phyloP scores from a whole-genome alignment of 1,140 invertebrate species.

The Danaus plexippus region DNA sequence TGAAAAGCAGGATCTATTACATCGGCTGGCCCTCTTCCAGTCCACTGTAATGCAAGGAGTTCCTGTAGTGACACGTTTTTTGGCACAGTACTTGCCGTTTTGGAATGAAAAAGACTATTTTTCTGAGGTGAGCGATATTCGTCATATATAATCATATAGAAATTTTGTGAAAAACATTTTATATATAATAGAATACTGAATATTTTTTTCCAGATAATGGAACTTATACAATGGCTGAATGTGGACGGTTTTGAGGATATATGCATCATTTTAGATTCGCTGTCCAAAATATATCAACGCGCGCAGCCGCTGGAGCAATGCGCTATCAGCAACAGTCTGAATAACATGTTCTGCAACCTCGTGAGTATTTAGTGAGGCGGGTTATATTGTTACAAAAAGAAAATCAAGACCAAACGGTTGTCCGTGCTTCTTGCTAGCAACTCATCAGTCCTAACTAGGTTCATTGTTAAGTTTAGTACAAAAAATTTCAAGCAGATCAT shows the following conservation, averaged over 20 bases:
- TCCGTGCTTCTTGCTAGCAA: no score
- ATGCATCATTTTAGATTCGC: slow-evolving; percentile 33
- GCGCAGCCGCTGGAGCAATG: slow-evolving; percentile 46
- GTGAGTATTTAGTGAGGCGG: slow-evolving; percentile 32
- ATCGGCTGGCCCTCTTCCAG: slow-evolving; percentile 44
- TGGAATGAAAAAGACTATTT: slow-evolving; percentile 66
- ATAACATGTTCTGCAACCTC: slow-evolving; percentile 53
- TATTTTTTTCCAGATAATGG: slow-evolving; percentile 45
- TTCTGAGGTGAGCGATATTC: slow-evolving; percentile 42
- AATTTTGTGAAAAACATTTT: neutral
- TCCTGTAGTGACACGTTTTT: slow-evolving; percentile 54
- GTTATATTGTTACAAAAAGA: no score
- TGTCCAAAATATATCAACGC: slow-evolving; percentile 32
- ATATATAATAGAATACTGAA: slow-evolving; percentile 3
- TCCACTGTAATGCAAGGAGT: slow-evolving; percentile 52
- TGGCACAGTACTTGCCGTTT: slow-evolving; percentile 53
- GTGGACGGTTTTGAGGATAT: slow-evolving; percentile 40
- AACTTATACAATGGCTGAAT: slow-evolving; percentile 57
- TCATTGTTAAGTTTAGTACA: no score
- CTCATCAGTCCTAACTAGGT: no score
- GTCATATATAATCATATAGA: no score
- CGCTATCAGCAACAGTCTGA: slow-evolving; percentile 44
- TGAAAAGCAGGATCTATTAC: slow-evolving; percentile 54
- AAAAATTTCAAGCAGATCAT: no score
- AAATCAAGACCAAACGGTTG: no score